Percentiles rank a stretch among this genome's conserved stretches.
phyloP scores from a whole-genome alignment of 53 echinoderm and acorn worm genomes.

The Paracentrotus lividus region DNA sequence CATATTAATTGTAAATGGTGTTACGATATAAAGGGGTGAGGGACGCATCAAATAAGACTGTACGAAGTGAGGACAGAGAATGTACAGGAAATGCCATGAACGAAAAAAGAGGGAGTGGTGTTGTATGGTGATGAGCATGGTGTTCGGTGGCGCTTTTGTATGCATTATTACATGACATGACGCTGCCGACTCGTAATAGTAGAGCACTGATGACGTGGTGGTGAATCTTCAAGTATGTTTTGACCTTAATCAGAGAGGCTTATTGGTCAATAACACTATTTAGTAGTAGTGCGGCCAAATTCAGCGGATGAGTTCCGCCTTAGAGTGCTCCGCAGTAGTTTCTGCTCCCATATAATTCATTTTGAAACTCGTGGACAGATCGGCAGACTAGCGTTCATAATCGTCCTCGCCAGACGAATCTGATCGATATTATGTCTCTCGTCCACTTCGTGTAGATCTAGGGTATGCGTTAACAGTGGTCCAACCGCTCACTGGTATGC shows the following conservation, averaged over 20 bases:
- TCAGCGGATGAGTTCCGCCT: slow-evolving; percentile 23
- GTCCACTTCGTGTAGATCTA: background rate
- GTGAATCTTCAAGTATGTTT: slow-evolving; percentile 33
- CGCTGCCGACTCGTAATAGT: background rate
- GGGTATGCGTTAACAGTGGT: slow-evolving; percentile 17
- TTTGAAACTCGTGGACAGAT: background rate
- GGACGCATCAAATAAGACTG: background rate
- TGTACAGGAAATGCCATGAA: background rate
- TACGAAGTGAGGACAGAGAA: background rate
- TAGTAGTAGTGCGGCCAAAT: slow-evolving; percentile 62
- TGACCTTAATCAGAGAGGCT: slow-evolving; percentile 57
- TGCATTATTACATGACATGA: background rate
- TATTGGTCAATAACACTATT: slow-evolving; percentile 11
- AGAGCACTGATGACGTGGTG: slow-evolving; percentile 33
- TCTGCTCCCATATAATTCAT: slow-evolving; percentile 59
- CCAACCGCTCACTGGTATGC: background rate
- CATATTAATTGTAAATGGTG: too few relatives aligned
- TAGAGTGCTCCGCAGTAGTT: background rate
- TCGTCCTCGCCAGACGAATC: slow-evolving; percentile 42
- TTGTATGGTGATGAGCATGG: background rate
- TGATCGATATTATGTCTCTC: slow-evolving; percentile 41
- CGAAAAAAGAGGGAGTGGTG: background rate
- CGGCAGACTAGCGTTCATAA: slow-evolving; percentile 49
- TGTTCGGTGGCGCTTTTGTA: slow-evolving; percentile 7
- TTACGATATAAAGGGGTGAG: background rate